Evolutionary conservation across 2,888 invertebrate species (phyloP).

Genomic region (Chouioia cunea): DNA sequence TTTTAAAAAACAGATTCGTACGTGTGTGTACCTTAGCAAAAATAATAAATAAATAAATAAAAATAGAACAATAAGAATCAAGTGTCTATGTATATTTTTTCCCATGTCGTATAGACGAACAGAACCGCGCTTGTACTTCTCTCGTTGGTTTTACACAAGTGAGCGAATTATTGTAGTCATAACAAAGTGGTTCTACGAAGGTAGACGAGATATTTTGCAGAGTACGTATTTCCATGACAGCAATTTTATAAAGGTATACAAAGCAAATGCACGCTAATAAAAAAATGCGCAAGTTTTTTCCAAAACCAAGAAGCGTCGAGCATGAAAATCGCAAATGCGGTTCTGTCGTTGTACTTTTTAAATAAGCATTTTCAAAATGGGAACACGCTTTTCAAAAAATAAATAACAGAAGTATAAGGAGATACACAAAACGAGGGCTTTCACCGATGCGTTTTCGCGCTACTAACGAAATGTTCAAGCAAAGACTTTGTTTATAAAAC

Average conservation of each 20-base stretch:
- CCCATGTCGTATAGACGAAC: constrained; percentile 33
- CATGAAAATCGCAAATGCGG: constrained; percentile 33
- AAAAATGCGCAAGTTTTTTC: constrained; percentile 27
- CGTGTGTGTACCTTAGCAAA: constrained; percentile 39
- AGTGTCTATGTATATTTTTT: constrained; percentile 46
- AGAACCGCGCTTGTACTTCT: constrained; percentile 44
- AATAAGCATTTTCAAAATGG: constrained; percentile 46
- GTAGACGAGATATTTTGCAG: constrained; percentile 44
- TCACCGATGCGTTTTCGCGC: constrained; percentile 45
- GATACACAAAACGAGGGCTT: constrained; percentile 43
- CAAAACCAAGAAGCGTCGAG: constrained; percentile 13
- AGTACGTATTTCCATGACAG: constrained; percentile 47
- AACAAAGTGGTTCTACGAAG: constrained; percentile 28
- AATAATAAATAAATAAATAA: constrained; percentile 18
- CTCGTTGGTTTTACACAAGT: constrained; percentile 34
- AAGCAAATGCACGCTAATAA: constrained; percentile 33
- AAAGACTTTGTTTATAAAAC: constrained; percentile 20
- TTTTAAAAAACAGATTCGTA: constrained; percentile 35
- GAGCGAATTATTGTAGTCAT: constrained; percentile 17
- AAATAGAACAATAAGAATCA: constrained; percentile 30
- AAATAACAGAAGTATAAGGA: constrained; percentile 15
- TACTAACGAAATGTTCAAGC: constrained; percentile 20
- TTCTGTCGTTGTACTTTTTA: constrained; percentile 43
- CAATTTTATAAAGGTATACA: constrained; percentile 45
- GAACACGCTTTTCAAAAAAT: constrained; percentile 43